These are phyloP conservation scores for Gambusia affinis DNA, from an alignment of 2,113 vertebrate genomes.

Conservation along the genomic window DNA sequence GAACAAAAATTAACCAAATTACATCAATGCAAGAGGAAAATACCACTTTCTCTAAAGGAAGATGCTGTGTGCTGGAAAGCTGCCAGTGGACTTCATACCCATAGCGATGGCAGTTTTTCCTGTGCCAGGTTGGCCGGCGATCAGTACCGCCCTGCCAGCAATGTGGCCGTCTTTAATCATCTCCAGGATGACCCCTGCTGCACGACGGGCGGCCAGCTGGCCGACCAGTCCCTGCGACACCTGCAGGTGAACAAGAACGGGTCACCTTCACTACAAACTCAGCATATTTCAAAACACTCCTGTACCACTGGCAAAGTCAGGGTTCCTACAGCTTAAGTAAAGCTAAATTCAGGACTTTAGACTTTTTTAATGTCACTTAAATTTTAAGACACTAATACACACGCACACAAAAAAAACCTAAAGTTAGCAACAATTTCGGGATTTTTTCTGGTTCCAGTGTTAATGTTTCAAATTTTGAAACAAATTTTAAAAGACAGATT, in stretches of 20 bases:
- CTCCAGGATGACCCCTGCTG: slow-evolving; percentile 90
- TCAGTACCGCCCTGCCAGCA: slow-evolving; percentile 89
- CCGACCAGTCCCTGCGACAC: slow-evolving; percentile 95
- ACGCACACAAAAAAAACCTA: too few relatives aligned
- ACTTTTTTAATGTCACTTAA: too few relatives aligned
- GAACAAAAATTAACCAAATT: slow-evolving; percentile 6
- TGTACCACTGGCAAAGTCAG: neutral
- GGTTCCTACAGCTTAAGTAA: too few relatives aligned
- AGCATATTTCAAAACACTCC: neutral
- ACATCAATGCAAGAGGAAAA: slow-evolving; percentile 15
- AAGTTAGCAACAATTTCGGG: too few relatives aligned
- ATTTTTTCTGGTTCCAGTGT: too few relatives aligned
- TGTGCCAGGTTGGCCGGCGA: slow-evolving; percentile 91
- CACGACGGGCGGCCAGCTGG: slow-evolving; percentile 89
- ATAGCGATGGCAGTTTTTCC: slow-evolving; percentile 95
- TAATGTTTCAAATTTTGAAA: too few relatives aligned
- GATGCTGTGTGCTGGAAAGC: slow-evolving; percentile 3
- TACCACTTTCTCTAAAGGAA: slow-evolving; percentile 4
- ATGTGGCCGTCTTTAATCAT: slow-evolving; percentile 96
- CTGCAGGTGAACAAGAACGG: slow-evolving; percentile 65
- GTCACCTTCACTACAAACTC: slow-evolving; percentile 1
- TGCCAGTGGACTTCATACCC: slow-evolving; percentile 75
- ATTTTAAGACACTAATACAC: too few relatives aligned
- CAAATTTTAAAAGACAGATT: too few relatives aligned
- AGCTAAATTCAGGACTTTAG: too few relatives aligned